Base-by-base conservation (phyloP, 2,113 vertebrate genomes). In the Monopterus albus region DNA sequence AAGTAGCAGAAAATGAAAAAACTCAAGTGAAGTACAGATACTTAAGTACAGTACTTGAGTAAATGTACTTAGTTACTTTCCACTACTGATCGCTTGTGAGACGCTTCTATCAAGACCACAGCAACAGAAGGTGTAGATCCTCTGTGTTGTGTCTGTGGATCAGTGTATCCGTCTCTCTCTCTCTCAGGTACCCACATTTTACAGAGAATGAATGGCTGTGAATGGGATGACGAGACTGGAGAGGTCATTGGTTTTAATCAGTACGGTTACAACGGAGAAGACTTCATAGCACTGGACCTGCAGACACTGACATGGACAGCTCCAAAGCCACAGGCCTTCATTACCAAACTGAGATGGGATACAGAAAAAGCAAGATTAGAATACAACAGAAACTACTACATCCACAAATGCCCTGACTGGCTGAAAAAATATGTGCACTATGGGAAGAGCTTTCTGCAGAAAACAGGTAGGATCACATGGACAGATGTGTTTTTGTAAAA, bases 201-300 rank as follows among this genome's bases (percentile, higher is more conserved):
- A 0, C 93, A 93, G 71, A 0, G 0, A 0, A 65, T 83, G 74
- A 13, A 17, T 3, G 81, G 84, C 18, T 86, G 84, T 38, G 73
- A 85, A 18, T 75, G 77, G 58, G 77, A 87, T 0, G 67, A 79
- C 0, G 80, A 79, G 28, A 79, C 59, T 17, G 58, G 35, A 26
- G 23, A 69, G 21, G 9, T 71, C 6, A 12, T 0, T 7, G 75
- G 71, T 29, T 88, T 20, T 40, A 1, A 47, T 15, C 78, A 82
- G 39, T 62, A 20, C 2, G 78, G 68, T n/a, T 88, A 82, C 14
- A 58, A 88, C 28, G 86, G 83, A 9, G 62, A 8, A 0, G 86
- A 93, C n/a, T 91, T 86, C 13, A 0, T 93, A 0, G 0, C 36
- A 8, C 11, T 91, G 0, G 68, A 94, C 61, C 3, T 71, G 25